Evolutionary conservation across 2,888 invertebrate species (phyloP).

Genomic region (Athrips mouffetella): DNA sequence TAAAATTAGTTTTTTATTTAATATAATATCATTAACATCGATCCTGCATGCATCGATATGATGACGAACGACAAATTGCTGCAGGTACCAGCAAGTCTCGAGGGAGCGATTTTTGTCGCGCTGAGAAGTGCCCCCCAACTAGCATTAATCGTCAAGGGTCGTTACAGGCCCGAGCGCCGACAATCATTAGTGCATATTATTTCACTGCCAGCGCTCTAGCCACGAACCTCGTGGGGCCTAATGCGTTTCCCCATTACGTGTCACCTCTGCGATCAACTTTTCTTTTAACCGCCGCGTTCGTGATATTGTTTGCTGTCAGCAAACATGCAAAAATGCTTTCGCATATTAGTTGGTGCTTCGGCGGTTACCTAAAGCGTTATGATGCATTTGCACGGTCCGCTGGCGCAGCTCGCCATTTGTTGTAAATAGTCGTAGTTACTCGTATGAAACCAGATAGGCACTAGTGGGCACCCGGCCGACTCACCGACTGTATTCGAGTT

Average conservation of each 20-base stretch:
- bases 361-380: slow-evolving; percentile 16
- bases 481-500: slow-evolving; percentile 45
- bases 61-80: no score
- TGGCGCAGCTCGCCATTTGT: slow-evolving; percentile 29
- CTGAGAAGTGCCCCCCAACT: slow-evolving; percentile 24
- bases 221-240: slow-evolving; percentile 44
- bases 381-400: slow-evolving; percentile 32
- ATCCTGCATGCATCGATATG: no score
- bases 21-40: no score
- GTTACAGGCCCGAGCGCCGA: slow-evolving; percentile 35
- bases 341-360: neutral
- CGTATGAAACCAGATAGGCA: slow-evolving; percentile 44
- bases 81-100: neutral
- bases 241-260: slow-evolving; percentile 65
- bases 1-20: no score
- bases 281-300: slow-evolving; percentile 34
- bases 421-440: slow-evolving; percentile 42
- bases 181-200: slow-evolving; percentile 66
- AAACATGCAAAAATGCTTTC: neutral
- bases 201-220: slow-evolving; percentile 39
- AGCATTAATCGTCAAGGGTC: slow-evolving; percentile 41
- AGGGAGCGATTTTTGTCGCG: slow-evolving; percentile 2
- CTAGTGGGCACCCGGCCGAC: slow-evolving; percentile 41
- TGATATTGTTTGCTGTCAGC: slow-evolving; percentile 37
- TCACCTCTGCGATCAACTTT: slow-evolving; percentile 50